Percentiles rank a stretch among this genome's conserved stretches.
phyloP scores from a whole-genome alignment of 2,888 invertebrate species.

The Clostera curtula region DNA sequence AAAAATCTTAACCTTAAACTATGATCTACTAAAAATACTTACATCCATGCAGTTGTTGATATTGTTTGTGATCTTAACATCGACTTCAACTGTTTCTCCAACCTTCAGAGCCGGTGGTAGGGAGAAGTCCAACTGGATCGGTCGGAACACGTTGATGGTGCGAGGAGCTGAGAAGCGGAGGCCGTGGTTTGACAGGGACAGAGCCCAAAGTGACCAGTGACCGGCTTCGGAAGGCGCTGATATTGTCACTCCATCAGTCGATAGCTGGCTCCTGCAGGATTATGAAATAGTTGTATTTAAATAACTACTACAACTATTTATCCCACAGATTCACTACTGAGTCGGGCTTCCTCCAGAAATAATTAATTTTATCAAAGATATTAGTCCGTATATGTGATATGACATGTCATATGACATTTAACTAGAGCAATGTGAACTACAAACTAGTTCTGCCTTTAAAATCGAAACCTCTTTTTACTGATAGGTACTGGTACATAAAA shows the following conservation, averaged over 20 bases:
- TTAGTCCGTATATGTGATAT: too few relatives aligned
- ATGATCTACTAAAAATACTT: slow-evolving; percentile 42
- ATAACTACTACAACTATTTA: background rate
- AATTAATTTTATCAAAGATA: too few relatives aligned
- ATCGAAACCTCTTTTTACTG: too few relatives aligned
- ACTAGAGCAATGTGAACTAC: too few relatives aligned
- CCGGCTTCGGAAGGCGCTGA: slow-evolving; percentile 77
- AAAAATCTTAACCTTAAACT: slow-evolving; percentile 1
- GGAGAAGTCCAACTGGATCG: slow-evolving; percentile 77
- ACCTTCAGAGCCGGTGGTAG: slow-evolving; percentile 76
- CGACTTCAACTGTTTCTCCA: slow-evolving; percentile 79
- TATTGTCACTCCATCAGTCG: slow-evolving; percentile 75
- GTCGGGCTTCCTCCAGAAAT: too few relatives aligned
- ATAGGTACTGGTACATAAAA: too few relatives aligned
- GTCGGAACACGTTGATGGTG: slow-evolving; percentile 76
- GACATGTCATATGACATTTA: too few relatives aligned
- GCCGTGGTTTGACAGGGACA: slow-evolving; percentile 70
- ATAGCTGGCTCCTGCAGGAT: slow-evolving; percentile 66
- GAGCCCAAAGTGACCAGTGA: slow-evolving; percentile 78
- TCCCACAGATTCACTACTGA: too few relatives aligned
- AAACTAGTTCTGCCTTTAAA: too few relatives aligned
- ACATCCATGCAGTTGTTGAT: slow-evolving; percentile 82
- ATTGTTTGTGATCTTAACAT: slow-evolving; percentile 80
- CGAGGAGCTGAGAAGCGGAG: slow-evolving; percentile 74
- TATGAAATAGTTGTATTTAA: background rate